Evolutionary conservation across 2,113 vertebrate genomes (phyloP).

Genomic region (Solea senegalensis): DNA sequence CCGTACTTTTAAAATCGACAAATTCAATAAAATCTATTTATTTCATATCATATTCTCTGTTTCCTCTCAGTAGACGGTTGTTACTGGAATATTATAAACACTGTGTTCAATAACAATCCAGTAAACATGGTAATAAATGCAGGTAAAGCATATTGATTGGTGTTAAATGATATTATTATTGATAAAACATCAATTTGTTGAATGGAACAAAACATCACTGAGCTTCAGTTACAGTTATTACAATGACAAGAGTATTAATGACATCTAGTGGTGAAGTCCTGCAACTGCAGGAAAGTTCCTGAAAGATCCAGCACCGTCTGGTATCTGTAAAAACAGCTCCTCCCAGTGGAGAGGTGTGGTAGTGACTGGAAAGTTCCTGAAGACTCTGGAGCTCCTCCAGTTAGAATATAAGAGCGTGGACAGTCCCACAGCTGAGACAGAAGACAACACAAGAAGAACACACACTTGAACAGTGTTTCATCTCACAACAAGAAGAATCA

Average conservation of each 20-base stretch:
- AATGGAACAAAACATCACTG: no score
- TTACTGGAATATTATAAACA: no score
- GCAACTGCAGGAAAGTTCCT: not conserved
- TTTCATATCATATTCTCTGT: no score
- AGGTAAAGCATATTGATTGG: no score
- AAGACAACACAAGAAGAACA: constrained; percentile 16
- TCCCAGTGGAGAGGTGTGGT: constrained; percentile 23
- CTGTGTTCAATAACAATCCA: no score
- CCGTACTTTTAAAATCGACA: no score
- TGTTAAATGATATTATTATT: no score
- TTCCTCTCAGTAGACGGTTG: no score
- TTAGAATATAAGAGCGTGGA: constrained; percentile 27
- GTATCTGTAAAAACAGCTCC: constrained; percentile 2
- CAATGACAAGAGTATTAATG: not conserved
- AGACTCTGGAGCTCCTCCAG: not conserved
- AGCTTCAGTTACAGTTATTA: no score
- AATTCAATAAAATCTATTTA: no score
- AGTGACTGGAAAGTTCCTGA: constrained; percentile 22
- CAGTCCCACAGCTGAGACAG: constrained; percentile 36
- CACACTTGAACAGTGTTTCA: constrained; percentile 9
- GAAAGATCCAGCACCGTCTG: not conserved
- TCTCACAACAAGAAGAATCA: not conserved
- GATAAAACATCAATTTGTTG: no score
- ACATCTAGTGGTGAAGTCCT: not conserved
- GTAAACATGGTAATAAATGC: no score